Evolutionary conservation across 2,888 invertebrate genomes (phyloP), one percentile per base, ranked within the genome.

Genomic region (Argynnis bischoffii): DNA sequence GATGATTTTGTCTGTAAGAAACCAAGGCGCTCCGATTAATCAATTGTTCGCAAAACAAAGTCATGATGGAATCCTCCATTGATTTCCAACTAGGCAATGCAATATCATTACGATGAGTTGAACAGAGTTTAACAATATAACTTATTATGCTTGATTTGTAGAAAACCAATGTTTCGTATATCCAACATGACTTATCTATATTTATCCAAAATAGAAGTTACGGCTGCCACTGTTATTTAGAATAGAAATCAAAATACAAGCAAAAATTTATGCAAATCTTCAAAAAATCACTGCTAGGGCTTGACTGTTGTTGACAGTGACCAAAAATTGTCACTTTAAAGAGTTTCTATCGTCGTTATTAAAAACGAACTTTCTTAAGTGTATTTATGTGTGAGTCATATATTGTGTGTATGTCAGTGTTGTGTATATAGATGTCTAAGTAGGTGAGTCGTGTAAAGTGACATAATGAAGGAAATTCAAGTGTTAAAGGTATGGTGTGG

Each of bases 1-100:
- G 94, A 98, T 95, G 94, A 99, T 97, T 95, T 98, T 98, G 96
- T 99, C 99, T 99, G 98, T 87, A 96, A 97, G 93, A 93, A 95
- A 94, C 92, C 94, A 92, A 91, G 78, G 76, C 81, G 77, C 67
- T 69, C 66, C 72, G 83, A 92, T 87, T 90, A 78, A 57, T 85
- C 75, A 81, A 78, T 76, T 79, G 81, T 67, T 69, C 80, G 75
- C 65, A 69, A 76, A 76, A 85, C 83, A 81, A 83, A 87, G 87
- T 85, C 87, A 86, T 84, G 84, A 79, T 81, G 87, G 87, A 89
- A 82, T 85, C 80, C 73, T 76, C 73, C 81, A 83, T 82, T 82
- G 79, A 80, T 78, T 78, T 72, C 74, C 35, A 41, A 41, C 47
- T 35, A 55, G 31, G n/a, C 50, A 13, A 41, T 18, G n/a, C 57